Evolutionary conservation across 2,113 vertebrate genomes (phyloP).

Genomic region (Hoplias malabaricus): DNA sequence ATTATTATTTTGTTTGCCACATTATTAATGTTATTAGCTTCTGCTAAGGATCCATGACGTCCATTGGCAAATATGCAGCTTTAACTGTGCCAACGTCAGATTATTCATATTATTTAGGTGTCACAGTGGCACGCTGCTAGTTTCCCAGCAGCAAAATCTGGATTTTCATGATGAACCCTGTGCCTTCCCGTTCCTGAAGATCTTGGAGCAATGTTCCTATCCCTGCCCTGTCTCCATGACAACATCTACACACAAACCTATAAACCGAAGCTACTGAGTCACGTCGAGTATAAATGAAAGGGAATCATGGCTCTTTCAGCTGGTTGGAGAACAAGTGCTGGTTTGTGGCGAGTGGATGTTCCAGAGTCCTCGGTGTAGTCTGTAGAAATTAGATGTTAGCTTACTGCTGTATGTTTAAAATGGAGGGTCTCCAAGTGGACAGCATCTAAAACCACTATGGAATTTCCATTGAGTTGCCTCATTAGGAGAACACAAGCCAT

Average conservation of each 20-base stretch:
- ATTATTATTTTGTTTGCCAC: too few species aligned
- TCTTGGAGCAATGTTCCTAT: not conserved
- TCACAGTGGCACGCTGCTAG: conserved; percentile 1
- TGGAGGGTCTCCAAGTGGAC: not conserved
- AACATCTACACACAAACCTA: conserved; percentile 13
- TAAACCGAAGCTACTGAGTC: conserved; percentile 3
- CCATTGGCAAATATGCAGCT: too few species aligned
- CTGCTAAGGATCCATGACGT: too few species aligned
- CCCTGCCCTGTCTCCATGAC: conserved; percentile 26
- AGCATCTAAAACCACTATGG: not conserved
- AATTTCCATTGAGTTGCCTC: conserved; percentile 1
- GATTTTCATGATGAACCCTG: not conserved
- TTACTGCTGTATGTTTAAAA: not conserved
- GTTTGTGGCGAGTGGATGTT: not conserved
- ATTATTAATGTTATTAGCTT: too few species aligned
- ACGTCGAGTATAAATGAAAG: not conserved
- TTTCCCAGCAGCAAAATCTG: conserved; percentile 5
- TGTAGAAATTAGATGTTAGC: not conserved
- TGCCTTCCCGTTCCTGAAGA: not conserved
- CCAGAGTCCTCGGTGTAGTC: not conserved
- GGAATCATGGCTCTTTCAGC: not conserved
- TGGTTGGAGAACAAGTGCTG: not conserved
- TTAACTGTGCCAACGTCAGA: not conserved
- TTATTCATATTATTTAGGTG: conserved; percentile 32
- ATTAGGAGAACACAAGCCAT: not conserved